Evolutionary conservation across 2,888 invertebrate genomes (phyloP).

Genomic region (Thumatha senex): DNA sequence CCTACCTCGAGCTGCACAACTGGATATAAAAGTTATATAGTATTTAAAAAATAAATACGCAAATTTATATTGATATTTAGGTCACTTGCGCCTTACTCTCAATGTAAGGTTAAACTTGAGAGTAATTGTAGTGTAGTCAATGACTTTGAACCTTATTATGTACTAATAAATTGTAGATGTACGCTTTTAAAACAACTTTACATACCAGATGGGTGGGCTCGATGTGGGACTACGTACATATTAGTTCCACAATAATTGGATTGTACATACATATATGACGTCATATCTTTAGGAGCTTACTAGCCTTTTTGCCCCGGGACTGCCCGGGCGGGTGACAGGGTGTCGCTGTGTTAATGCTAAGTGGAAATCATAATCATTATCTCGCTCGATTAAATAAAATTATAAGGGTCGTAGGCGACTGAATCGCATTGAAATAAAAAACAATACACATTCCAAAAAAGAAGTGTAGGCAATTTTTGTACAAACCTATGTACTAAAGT

Average conservation of each 20-base stretch:
- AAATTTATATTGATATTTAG: constrained; percentile 9
- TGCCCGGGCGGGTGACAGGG: constrained; percentile 81
- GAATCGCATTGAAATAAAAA: constrained; percentile 12
- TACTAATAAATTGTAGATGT: constrained; percentile 7
- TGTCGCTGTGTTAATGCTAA: constrained; percentile 80
- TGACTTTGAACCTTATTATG: constrained; percentile 8
- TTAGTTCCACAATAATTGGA: constrained; percentile 52
- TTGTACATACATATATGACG: constrained; percentile 72
- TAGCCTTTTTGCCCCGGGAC: constrained; percentile 79
- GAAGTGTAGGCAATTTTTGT: constrained; percentile 1
- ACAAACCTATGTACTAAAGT: background rate
- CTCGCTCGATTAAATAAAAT: constrained; percentile 24
- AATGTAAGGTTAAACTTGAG: constrained; percentile 12
- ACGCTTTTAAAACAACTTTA: constrained; percentile 7
- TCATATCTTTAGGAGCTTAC: constrained; percentile 84
- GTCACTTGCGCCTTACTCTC: constrained; percentile 13
- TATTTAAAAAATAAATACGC: background rate
- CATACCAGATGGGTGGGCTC: constrained; percentile 27
- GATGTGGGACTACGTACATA: constrained; percentile 37
- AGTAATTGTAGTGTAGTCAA: constrained; percentile 23
- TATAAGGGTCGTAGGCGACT: constrained; percentile 26
- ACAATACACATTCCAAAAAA: constrained; percentile 2
- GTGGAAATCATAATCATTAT: constrained; percentile 71
- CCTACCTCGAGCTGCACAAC: constrained; percentile 25
- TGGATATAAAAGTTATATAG: constrained; percentile 1